A percentile compares a stretch with the other conserved stretches of the same genome.
phyloP scores from a whole-genome alignment of 1,140 invertebrate genomes.

The Bombus waltoni region DNA sequence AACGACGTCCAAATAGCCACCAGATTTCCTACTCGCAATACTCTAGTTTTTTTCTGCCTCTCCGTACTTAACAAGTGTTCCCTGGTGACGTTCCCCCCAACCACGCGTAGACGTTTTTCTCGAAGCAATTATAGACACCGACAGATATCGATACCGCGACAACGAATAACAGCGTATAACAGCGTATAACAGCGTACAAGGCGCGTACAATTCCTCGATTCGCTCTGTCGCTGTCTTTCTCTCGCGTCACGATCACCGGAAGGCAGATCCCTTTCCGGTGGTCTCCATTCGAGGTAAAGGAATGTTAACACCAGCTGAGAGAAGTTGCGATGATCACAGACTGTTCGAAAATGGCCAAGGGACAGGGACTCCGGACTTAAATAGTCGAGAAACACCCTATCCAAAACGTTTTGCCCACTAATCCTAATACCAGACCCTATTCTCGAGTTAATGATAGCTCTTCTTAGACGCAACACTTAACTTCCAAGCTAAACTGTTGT shows the following conservation, averaged over 20 bases:
- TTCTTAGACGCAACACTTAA: conserved; percentile 68
- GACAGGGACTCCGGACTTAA: conserved; percentile 36
- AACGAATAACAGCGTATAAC: not conserved
- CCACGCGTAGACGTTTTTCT: no score
- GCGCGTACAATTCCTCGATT: not conserved
- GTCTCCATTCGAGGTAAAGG: not conserved
- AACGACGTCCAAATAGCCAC: no score
- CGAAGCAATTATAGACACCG: not conserved
- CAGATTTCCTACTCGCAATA: no score
- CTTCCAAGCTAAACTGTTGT: conserved; percentile 62
- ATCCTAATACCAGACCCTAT: conserved; percentile 70
- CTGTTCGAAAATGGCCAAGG: conserved; percentile 14
- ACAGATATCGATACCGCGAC: not conserved
- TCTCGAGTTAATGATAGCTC: conserved; percentile 71
- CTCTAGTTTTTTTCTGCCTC: no score
- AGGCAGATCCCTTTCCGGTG: not conserved
- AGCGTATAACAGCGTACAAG: not conserved
- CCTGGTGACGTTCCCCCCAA: no score
- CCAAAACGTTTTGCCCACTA: conserved; percentile 68
- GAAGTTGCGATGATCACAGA: conserved; percentile 51
- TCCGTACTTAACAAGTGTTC: no score
- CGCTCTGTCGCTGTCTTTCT: not conserved
- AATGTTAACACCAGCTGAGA: conserved; percentile 55
- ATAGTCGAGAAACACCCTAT: conserved; percentile 67
- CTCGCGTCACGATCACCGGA: conserved; percentile 5